Conservation (phyloP, 2,113 vertebrate genomes). For the Coptodon rendalli region DNA sequence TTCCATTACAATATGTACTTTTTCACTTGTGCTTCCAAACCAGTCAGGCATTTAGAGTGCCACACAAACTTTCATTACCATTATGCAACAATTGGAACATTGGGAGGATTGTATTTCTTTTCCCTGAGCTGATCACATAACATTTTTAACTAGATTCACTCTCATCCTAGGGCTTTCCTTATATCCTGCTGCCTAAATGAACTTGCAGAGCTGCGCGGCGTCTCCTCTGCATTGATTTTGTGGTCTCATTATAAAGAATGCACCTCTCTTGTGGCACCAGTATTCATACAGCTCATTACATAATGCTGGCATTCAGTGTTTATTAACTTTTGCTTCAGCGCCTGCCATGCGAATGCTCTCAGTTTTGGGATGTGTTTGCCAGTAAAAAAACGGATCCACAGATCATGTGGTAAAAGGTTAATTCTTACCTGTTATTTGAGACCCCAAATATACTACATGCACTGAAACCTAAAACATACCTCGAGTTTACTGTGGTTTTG, state of each 20-base stretch:
- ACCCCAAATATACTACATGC: not conserved
- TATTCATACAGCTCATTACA: constrained; percentile 36
- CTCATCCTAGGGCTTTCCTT: constrained; percentile 9
- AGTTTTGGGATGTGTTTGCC: not conserved
- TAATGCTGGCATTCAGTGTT: constrained; percentile 11
- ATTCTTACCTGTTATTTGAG: not conserved
- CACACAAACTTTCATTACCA: not conserved
- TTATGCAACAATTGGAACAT: not conserved
- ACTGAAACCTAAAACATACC: not conserved
- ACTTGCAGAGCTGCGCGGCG: not conserved
- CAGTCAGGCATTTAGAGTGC: constrained; percentile 14
- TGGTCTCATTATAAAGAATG: constrained; percentile 41
- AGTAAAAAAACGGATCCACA: not conserved
- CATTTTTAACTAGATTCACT: constrained; percentile 20
- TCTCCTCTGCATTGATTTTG: constrained; percentile 31
- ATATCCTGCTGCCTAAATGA: constrained; percentile 28
- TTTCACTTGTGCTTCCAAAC: not conserved
- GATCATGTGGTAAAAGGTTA: not conserved
- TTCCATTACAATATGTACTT: constrained; percentile 39
- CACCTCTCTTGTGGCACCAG: constrained; percentile 36
- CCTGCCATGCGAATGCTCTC: not conserved
- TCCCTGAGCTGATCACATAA: not conserved
- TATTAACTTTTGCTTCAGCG: constrained; percentile 3
- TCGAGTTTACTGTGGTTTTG: constrained; percentile 28
- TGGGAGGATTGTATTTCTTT: not conserved